Percentiles rank a stretch among this genome's conserved stretches.
Evolutionary conservation across 2,797 vertebrate genomes (phyloP).

Genomic region (Melanogrammus aeglefinus): DNA sequence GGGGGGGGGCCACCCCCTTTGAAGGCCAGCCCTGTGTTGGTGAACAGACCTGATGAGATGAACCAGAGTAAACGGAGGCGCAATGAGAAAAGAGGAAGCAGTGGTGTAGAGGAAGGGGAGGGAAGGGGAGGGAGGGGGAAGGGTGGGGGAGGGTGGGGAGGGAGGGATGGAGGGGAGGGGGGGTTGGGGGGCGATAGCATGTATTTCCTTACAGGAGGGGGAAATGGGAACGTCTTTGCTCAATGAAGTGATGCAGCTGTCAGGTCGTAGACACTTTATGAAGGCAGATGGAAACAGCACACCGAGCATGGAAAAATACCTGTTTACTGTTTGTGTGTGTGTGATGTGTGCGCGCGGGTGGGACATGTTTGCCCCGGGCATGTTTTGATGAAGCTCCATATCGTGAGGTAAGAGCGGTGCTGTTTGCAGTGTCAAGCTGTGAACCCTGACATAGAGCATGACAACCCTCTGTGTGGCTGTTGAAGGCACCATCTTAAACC

Average conservation of each 20-base stretch:
- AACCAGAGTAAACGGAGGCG: slow-evolving; percentile 33
- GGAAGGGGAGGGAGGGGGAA: too few species aligned
- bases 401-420: too few species aligned
- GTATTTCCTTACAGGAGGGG: slow-evolving; percentile 33
- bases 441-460: too few species aligned
- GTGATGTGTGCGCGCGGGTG: too few species aligned
- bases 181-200: slow-evolving; percentile 1
- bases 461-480: too few species aligned
- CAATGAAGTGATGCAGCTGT: slow-evolving; percentile 27
- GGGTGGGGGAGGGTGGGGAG: too few species aligned
- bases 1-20: slow-evolving; percentile 35
- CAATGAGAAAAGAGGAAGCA: slow-evolving; percentile 52
- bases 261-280: slow-evolving; percentile 11
- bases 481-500: too few species aligned
- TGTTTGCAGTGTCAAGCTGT: too few species aligned
- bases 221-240: slow-evolving; percentile 36
- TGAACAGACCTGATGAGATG: slow-evolving; percentile 41
- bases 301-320: neutral
- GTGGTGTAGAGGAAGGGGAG: neutral
- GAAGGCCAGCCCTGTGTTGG: slow-evolving; percentile 47
- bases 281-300: slow-evolving; percentile 20
- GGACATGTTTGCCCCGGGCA: too few species aligned
- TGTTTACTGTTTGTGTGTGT: too few species aligned
- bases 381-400: too few species aligned
- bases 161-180: neutral